Conservation (phyloP, 2,113 vertebrate genomes). For the Parus major region DNA sequence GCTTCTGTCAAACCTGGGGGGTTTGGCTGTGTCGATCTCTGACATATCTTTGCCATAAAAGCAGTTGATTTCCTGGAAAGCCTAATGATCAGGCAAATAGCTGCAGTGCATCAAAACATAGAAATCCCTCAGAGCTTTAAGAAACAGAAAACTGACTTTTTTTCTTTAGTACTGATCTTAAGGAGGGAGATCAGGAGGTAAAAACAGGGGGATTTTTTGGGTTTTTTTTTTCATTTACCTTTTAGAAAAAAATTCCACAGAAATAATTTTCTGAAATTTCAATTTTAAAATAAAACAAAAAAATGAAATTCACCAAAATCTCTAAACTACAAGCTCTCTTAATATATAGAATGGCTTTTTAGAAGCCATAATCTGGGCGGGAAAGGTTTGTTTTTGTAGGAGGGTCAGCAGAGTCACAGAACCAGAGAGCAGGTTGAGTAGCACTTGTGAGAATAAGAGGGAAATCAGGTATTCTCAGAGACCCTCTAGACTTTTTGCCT, state of each 20-base stretch:
- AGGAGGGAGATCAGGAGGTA: not conserved
- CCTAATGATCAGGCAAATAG: not conserved
- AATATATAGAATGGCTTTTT: not conserved
- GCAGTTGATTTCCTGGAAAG: slow-evolving; percentile 40
- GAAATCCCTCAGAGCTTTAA: not conserved
- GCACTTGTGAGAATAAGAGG: not conserved
- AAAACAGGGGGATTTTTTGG: not conserved
- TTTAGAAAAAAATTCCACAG: not conserved
- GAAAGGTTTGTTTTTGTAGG: not conserved
- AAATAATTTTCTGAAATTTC: not conserved
- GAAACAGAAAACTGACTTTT: not conserved
- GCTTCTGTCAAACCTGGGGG: not conserved
- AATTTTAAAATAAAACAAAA: not conserved
- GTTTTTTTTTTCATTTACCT: not conserved
- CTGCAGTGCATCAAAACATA: not conserved
- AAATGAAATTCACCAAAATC: too few relatives aligned
- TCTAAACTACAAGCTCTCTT: not conserved
- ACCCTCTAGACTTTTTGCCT: not conserved
- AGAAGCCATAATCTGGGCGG: not conserved
- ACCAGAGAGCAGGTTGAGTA: not conserved
- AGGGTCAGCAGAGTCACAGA: not conserved
- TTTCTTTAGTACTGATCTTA: not conserved
- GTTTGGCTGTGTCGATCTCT: slow-evolving; percentile 49
- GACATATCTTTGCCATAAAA: not conserved
- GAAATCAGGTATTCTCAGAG: not conserved